Conservation (phyloP, 2,888 invertebrate genomes). For the Temnothorax unifasciatus region DNA sequence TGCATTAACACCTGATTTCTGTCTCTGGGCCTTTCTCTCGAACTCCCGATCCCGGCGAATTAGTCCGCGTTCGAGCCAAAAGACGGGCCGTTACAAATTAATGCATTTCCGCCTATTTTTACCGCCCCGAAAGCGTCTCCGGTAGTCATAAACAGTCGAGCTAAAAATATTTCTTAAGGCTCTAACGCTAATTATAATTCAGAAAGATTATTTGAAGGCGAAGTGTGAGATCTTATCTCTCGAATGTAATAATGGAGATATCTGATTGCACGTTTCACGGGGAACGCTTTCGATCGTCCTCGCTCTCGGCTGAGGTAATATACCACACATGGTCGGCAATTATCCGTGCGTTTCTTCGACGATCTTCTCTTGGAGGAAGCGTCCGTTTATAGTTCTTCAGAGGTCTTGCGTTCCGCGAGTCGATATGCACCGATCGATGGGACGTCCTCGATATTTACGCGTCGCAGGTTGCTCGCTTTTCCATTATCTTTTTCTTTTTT, state of each 20-base stretch:
- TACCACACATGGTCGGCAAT: slow-evolving; percentile 24
- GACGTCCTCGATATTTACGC: slow-evolving; percentile 21
- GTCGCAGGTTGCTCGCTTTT: slow-evolving; percentile 6
- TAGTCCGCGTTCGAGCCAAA: too few relatives aligned
- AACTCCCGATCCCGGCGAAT: too few relatives aligned
- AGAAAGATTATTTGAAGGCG: neutral
- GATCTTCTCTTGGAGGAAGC: slow-evolving; percentile 33
- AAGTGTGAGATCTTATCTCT: neutral
- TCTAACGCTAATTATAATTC: slow-evolving; percentile 19
- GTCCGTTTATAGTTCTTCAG: slow-evolving; percentile 21
- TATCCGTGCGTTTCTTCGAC: slow-evolving; percentile 51
- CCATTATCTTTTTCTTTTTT: slow-evolving; percentile 1
- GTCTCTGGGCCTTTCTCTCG: too few relatives aligned
- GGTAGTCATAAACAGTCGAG: neutral
- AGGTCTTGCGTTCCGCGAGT: slow-evolving; percentile 6
- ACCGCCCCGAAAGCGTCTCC: neutral
- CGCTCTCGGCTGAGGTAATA: slow-evolving; percentile 13
- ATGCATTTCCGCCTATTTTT: slow-evolving; percentile 43
- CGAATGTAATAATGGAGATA: neutral
- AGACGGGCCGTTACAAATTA: too few relatives aligned
- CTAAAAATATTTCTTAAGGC: slow-evolving; percentile 23
- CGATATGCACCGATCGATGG: neutral
- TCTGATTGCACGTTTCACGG: neutral
- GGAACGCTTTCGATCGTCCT: slow-evolving; percentile 28
- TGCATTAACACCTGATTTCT: too few relatives aligned